Evolutionary conservation across 2,797 vertebrate species (phyloP).

Genomic region (Fringilla coelebs): DNA sequence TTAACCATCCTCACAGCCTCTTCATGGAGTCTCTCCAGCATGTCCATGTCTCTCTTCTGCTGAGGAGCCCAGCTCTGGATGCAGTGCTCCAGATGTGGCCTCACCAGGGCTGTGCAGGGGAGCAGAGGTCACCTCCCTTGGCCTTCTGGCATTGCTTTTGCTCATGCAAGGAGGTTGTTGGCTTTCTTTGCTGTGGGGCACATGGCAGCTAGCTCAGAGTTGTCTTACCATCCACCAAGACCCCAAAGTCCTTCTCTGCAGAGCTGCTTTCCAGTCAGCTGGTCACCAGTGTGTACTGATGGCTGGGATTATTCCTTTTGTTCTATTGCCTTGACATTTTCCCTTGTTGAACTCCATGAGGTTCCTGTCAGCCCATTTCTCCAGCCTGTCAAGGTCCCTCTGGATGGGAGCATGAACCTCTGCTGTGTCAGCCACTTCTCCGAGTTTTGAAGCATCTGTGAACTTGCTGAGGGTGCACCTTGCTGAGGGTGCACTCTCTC

Average conservation of each 20-base stretch:
- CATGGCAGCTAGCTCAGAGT: background rate
- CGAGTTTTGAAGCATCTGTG: background rate
- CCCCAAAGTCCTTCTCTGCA: background rate
- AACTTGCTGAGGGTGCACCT: background rate
- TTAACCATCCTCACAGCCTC: background rate
- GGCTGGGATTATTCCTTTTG: background rate
- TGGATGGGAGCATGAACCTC: background rate
- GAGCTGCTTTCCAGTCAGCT: background rate
- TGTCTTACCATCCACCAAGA: background rate
- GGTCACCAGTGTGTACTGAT: background rate
- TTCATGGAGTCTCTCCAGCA: background rate
- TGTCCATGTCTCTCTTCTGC: background rate
- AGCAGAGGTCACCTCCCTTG: background rate
- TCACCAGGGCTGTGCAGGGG: background rate
- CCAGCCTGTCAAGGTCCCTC: background rate
- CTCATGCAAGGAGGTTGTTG: background rate
- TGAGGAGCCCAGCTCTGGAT: background rate
- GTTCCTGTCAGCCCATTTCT: background rate
- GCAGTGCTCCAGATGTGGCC: background rate
- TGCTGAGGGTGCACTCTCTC: background rate
- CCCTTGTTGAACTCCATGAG: background rate
- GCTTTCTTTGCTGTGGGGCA: rapidly evolving
- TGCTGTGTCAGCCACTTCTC: background rate
- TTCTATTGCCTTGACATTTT: background rate
- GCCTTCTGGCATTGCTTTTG: background rate